Base-by-base conservation (phyloP, 53 echinoderm and acorn worm genomes). In the Glandiceps talaboti region DNA sequence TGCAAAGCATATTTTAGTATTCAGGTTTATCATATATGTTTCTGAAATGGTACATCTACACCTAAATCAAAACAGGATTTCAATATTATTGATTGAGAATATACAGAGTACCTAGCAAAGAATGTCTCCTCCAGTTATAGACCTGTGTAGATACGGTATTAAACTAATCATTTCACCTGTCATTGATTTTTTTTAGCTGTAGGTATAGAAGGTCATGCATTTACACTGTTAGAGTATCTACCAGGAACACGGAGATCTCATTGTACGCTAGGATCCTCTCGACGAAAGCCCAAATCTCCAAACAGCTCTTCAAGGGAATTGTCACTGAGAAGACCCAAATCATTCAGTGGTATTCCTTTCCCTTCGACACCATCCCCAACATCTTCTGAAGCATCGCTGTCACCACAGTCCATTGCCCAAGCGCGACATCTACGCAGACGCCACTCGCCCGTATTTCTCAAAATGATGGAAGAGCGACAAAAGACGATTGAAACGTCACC, bases 131-230 rank as follows among this genome's bases (percentile, higher is more conserved):
- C n/a, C n/a, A n/a, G n/a, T n/a, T n/a, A n/a, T n/a, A n/a, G n/a
- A n/a, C n/a, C n/a, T n/a, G n/a, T n/a, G n/a, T n/a, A n/a, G n/a
- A n/a, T n/a, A n/a, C n/a, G n/a, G n/a, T n/a, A n/a, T n/a, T n/a
- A n/a, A n/a, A n/a, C n/a, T n/a, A n/a, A n/a, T n/a, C n/a, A n/a
- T n/a, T n/a, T n/a, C n/a, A n/a, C n/a, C n/a, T n/a, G n/a, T n/a
- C n/a, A n/a, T n/a, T n/a, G n/a, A 1, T 32, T 1, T 75, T 78
- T 82, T 76, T 0, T 83, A 96, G 99, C 93, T 84, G 99, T 99
- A 1, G 99, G 91, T 32, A 88, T 94, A 27, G 73, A 87, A 30
- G 99, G 99, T 10, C 82, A 92, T 28, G 91, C 99, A 1, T 91
- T 91, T 77, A 94, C 84, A 74, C 88, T 99, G 0, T 64, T 89